Evolutionary conservation across 2,797 vertebrate genomes (phyloP), one percentile per base, ranked within the genome.

Genomic region (Toxotes lorentzi): DNA sequence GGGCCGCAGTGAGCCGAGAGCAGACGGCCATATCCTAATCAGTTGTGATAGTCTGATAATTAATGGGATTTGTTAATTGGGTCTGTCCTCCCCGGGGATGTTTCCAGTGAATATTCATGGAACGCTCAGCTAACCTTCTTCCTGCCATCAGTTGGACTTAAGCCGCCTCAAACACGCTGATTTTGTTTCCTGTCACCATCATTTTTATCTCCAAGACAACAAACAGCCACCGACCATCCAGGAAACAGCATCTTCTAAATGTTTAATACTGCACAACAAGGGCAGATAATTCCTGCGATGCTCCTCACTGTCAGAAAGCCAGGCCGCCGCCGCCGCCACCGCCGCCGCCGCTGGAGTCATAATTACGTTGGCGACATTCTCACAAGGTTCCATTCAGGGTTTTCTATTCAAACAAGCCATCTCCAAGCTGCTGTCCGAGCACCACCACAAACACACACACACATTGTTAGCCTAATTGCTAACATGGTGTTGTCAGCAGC

Each of bases 11-110:
- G 86, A 92, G 93, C 89, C 81, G 79, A 53, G 73, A 93, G 89
- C 92, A 90, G 88, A 89, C 82, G 83, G 82, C 89, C 92, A 78
- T 89, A 75, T 88, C 80, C 89, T 94, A 93, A 94, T 94, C 90
- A 90, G 89, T 88, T 94, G 92, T 91, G 92, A 94, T 93, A 89
- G 93, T 93, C 85, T 91, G 77, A 76, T 93, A 94, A 95, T 94
- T 94, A 95, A 94, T 93, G 84, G 86, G 90, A 93, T 93, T 91
- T 92, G 90, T 92, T 95, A 94, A 95, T 94, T 94, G 90, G 92
- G 88, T 93, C 90, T 90, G 74, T 81, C 61, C 43, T 90, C 93
- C 89, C 87, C 27, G 11, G 86, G 81, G 92, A 91, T 34, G 63
- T 78, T 83, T 81, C 79, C 85, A 82, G 86, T 87, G 91, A 91